These are phyloP conservation scores for Drosophila koepferae DNA, from an alignment of 2,888 invertebrate species.

Conservation along the genomic window DNA sequence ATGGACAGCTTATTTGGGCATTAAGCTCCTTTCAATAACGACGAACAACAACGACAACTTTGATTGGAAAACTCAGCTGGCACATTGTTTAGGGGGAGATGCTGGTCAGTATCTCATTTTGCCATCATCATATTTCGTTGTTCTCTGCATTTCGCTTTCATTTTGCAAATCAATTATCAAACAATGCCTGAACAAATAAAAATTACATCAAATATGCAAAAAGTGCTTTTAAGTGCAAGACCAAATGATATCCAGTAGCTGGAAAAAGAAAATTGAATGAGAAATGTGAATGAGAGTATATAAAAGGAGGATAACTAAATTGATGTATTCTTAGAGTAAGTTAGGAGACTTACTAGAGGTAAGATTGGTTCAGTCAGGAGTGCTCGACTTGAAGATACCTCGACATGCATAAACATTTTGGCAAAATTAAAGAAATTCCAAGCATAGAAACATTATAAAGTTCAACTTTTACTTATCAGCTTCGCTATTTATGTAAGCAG, in stretches of 20 bases:
- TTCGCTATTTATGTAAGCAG: neutral
- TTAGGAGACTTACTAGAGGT: neutral
- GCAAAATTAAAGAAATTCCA: neutral
- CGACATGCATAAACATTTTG: neutral
- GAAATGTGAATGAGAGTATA: neutral
- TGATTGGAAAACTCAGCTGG: slow-evolving; percentile 73
- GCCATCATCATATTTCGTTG: slow-evolving; percentile 55
- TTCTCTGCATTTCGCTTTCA: slow-evolving; percentile 42
- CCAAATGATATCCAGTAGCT: neutral
- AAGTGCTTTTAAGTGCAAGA: slow-evolving; percentile 4
- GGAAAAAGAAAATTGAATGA: neutral
- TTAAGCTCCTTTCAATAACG: slow-evolving; percentile 77
- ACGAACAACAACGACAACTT: slow-evolving; percentile 73
- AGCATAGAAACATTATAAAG: neutral
- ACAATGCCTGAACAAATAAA: slow-evolving; percentile 48
- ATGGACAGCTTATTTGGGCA: slow-evolving; percentile 79
- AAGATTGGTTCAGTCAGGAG: no score
- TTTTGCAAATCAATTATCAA: slow-evolving; percentile 65
- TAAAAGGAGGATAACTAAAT: neutral
- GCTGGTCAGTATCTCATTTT: slow-evolving; percentile 63
- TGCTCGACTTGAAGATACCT: neutral
- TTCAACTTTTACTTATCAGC: neutral
- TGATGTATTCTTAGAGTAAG: neutral
- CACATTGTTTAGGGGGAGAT: neutral
- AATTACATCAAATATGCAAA: slow-evolving; percentile 34